These are phyloP conservation scores for Azorinus chamasolen DNA, from an alignment of 2,888 invertebrate genomes.

Conservation along the genomic window DNA sequence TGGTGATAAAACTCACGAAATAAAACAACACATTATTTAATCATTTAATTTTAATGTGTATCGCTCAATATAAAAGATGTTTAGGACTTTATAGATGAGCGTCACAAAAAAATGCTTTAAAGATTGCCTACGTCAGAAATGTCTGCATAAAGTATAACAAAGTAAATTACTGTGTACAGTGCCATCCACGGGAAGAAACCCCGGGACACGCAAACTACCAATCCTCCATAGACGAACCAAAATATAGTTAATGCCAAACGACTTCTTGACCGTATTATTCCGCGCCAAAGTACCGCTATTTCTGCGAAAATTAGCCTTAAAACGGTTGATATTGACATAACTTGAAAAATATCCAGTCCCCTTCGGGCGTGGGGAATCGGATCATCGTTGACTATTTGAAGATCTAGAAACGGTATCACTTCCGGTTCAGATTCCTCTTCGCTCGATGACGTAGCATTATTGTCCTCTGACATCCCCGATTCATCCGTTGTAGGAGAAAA, in stretches of 20 bases:
- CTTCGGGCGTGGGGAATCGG: not conserved
- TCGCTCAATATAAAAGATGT: no score
- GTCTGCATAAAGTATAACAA: slow-evolving; percentile 58
- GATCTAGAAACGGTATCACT: slow-evolving; percentile 30
- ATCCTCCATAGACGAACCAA: slow-evolving; percentile 53
- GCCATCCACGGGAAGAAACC: slow-evolving; percentile 61
- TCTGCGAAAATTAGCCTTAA: slow-evolving; percentile 39
- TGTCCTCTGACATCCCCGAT: slow-evolving; percentile 33
- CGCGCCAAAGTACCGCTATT: slow-evolving; percentile 23
- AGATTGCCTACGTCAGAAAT: no score
- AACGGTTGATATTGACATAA: slow-evolving; percentile 29
- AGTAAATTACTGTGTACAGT: slow-evolving; percentile 58
- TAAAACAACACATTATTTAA: no score
- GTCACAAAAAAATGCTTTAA: no score
- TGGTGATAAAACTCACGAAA: no score
- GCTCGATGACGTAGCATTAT: slow-evolving; percentile 28
- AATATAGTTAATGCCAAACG: slow-evolving; percentile 44
- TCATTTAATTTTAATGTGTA: no score
- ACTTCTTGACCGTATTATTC: slow-evolving; percentile 48
- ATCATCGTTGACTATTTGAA: slow-evolving; percentile 12
- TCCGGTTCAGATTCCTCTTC: slow-evolving; percentile 47
- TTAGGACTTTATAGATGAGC: no score
- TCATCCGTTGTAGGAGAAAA: slow-evolving; percentile 11
- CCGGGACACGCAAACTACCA: slow-evolving; percentile 40
- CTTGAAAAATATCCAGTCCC: not conserved